Conservation (phyloP, 2,888 invertebrate genomes). For the Sesamia inferens region DNA sequence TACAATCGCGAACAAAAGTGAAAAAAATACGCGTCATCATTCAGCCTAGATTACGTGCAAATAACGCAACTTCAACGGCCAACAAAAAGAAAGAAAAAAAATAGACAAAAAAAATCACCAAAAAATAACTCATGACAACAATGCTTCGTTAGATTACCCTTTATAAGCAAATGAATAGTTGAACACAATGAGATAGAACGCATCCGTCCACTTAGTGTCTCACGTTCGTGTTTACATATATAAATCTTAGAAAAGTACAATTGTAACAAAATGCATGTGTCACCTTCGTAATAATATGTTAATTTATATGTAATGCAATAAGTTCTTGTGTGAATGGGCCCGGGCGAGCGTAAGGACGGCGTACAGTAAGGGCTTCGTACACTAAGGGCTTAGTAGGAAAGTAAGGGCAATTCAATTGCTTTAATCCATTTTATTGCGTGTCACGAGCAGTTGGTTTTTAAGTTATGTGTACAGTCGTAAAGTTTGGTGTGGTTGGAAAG, state of each 20-base stretch:
- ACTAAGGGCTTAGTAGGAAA: conserved; percentile 24
- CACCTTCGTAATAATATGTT: conserved; percentile 86
- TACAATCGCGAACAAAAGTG: conserved; percentile 56
- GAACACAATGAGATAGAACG: conserved; percentile 59
- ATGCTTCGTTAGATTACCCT: conserved; percentile 85
- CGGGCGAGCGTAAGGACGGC: conserved; percentile 59
- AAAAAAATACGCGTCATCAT: conserved; percentile 62
- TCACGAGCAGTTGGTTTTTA: conserved; percentile 77
- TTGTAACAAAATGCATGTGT: conserved; percentile 77
- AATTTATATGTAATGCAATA: conserved; percentile 89
- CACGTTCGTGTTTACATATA: conserved; percentile 85
- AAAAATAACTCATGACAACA: conserved; percentile 76
- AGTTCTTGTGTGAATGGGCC: conserved; percentile 80
- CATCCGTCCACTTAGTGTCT: conserved; percentile 72
- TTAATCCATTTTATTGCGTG: conserved; percentile 89
- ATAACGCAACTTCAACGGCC: conserved; percentile 66
- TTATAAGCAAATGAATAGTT: conserved; percentile 64
- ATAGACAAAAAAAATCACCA: conserved; percentile 70
- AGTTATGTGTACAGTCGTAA: conserved; percentile 64
- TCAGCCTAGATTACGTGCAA: conserved; percentile 71
- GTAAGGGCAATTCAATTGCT: conserved; percentile 79
- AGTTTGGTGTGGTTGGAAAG: conserved; percentile 46
- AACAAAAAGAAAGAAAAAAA: conserved; percentile 34
- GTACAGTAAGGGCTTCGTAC: conserved; percentile 21
- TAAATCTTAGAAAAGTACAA: conserved; percentile 85